These are phyloP conservation scores for Capra hircus DNA, from an alignment of 2,113 vertebrate species.

Conservation along the genomic window DNA sequence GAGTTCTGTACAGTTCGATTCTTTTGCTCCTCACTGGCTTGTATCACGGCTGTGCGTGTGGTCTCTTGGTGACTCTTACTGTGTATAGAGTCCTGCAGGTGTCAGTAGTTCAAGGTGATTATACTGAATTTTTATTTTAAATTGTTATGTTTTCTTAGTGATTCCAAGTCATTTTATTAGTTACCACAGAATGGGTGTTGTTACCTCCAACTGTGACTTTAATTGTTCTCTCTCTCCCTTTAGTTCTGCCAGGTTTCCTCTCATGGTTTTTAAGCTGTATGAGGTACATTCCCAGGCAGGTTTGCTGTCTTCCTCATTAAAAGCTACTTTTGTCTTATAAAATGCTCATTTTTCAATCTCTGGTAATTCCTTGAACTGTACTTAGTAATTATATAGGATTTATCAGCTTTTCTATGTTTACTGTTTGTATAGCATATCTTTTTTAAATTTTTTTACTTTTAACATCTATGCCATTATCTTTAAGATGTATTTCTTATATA, in stretches of 20 bases:
- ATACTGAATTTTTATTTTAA: neutral
- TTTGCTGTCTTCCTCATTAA: neutral
- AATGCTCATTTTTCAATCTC: neutral
- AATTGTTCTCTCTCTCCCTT: neutral
- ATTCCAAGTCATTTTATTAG: neutral
- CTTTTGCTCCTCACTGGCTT: neutral
- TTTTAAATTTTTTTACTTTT: neutral
- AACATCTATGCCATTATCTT: neutral
- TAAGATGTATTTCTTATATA: neutral
- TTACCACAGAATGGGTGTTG: neutral
- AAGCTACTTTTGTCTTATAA: neutral
- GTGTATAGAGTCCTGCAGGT: neutral
- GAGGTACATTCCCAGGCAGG: neutral
- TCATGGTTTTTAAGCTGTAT: neutral
- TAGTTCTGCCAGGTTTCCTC: neutral
- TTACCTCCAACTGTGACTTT: neutral
- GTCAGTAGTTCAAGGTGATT: neutral
- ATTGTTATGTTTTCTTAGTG: neutral
- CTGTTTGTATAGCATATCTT: neutral
- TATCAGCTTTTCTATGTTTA: neutral
- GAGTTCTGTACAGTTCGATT: neutral
- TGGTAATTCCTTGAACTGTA: neutral
- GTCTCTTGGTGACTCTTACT: neutral
- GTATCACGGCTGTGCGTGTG: neutral
- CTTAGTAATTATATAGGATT: neutral